These are phyloP conservation scores for Pardalotus punctatus DNA, from an alignment of 2,113 vertebrate genomes.

Conservation along the genomic window DNA sequence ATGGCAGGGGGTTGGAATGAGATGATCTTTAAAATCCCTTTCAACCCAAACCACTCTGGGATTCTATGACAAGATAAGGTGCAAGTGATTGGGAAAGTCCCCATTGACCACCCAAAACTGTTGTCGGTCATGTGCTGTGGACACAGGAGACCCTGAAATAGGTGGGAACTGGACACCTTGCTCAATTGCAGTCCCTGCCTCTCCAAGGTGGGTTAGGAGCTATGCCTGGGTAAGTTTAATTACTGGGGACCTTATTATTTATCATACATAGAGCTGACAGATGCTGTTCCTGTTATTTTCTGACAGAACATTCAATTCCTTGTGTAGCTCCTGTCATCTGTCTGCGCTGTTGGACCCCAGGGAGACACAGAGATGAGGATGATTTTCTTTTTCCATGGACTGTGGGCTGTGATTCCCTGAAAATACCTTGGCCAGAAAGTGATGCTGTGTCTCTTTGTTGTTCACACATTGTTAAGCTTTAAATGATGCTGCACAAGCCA, in stretches of 20 bases:
- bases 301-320: not conserved
- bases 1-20: not conserved
- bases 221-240: not conserved
- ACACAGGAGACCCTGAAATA: rapidly evolving
- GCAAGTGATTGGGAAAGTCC: not conserved
- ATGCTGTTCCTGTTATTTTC: not conserved
- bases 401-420: not conserved
- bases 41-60: not conserved
- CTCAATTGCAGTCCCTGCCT: not conserved
- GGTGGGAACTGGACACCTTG: not conserved
- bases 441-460: rapidly evolving
- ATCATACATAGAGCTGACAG: not conserved
- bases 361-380: rapidly evolving
- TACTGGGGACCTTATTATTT: not conserved
- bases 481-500: not conserved
- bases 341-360: not conserved
- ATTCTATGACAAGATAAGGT: not conserved
- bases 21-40: not conserved
- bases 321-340: not conserved
- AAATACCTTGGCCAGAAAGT: not conserved
- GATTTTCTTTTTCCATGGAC: not conserved
- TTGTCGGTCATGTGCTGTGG: rapidly evolving
- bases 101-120: rapidly evolving
- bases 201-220: not conserved
- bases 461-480: not conserved